phyloP scores from a whole-genome alignment of 2,797 vertebrate genomes.

The Mallotus villosus region DNA sequence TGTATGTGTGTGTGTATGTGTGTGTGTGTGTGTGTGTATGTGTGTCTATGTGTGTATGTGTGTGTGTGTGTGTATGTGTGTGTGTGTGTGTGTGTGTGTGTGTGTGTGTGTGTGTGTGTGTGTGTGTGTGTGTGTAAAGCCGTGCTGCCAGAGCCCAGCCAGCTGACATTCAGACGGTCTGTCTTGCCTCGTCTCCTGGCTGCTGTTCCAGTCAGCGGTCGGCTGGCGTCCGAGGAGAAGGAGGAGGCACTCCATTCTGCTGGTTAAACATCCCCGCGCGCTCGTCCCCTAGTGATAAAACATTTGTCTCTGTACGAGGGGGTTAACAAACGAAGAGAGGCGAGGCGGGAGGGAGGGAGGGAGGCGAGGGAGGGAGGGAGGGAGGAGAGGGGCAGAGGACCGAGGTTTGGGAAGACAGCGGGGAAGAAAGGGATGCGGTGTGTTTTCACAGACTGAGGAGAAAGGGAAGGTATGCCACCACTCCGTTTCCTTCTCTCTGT shows the following conservation, averaged over 20 bases:
- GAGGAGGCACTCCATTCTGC: constrained; percentile 65
- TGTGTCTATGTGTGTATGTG: constrained; percentile 33
- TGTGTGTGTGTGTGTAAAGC: neutral
- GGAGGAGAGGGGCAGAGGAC: constrained; percentile 19
- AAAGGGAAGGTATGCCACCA: constrained; percentile 23
- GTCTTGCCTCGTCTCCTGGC: constrained; percentile 56
- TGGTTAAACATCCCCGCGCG: constrained; percentile 67
- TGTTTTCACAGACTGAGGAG: constrained; percentile 31
- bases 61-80: constrained; percentile 18
- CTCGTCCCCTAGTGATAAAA: constrained; percentile 61
- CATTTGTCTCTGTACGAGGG: constrained; percentile 54
- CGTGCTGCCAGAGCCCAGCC: constrained; percentile 58
- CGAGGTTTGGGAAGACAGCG: constrained; percentile 20
- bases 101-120: neutral
- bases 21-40: constrained; percentile 14
- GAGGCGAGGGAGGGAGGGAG: constrained; percentile 24
- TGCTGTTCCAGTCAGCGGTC: constrained; percentile 61
- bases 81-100: constrained; percentile 3
- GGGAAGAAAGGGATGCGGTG: constrained; percentile 5
- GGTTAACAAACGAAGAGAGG: constrained; percentile 47
- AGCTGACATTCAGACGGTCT: constrained; percentile 72
- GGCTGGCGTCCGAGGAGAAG: constrained; percentile 57
- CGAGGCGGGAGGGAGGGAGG: neutral
- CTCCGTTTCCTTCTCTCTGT: constrained; percentile 12
- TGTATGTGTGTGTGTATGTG: constrained; percentile 18